A percentile compares a stretch with the other conserved stretches of the same genome.
phyloP scores from a whole-genome alignment of 2,797 vertebrate species.

The Propithecus deckenii region DNA sequence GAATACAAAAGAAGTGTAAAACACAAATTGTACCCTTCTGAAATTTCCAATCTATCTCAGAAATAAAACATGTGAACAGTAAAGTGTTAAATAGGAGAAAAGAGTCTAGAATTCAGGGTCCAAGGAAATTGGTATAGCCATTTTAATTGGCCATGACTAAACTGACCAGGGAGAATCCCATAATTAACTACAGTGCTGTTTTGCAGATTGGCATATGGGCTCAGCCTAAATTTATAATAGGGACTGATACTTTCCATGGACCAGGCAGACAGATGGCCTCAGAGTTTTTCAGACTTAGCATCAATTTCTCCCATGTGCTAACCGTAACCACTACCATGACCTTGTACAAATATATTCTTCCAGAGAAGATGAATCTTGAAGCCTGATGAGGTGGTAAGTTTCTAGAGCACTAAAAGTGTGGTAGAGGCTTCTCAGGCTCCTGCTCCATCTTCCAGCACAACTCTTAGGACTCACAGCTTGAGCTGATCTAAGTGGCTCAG shows the following conservation, averaged over 20 bases:
- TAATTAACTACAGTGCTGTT: background rate
- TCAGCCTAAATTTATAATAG: slow-evolving; percentile 19
- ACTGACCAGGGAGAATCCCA: slow-evolving; percentile 10
- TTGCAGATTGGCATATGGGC: slow-evolving; percentile 14
- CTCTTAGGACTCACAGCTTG: background rate
- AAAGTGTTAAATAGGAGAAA: background rate
- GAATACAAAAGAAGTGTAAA: background rate
- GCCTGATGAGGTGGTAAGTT: background rate
- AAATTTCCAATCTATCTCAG: background rate
- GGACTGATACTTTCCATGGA: slow-evolving; percentile 23
- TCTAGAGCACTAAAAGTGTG: background rate
- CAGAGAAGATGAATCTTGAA: slow-evolving; percentile 41
- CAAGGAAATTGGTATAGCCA: background rate
- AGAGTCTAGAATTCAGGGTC: slow-evolving; percentile 12
- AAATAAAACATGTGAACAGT: background rate
- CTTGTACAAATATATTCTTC: slow-evolving; percentile 46
- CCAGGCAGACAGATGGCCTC: slow-evolving; percentile 53
- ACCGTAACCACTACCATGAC: slow-evolving; percentile 33
- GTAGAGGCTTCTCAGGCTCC: background rate
- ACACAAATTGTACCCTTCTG: background rate
- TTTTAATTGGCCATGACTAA: slow-evolving; percentile 42
- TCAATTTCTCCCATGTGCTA: slow-evolving; percentile 59
- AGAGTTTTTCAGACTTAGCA: slow-evolving; percentile 27
- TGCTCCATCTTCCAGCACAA: background rate
- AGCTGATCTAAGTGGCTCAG: background rate